A percentile compares a stretch with the other conserved stretches of the same genome.
phyloP scores from a whole-genome alignment of 2,888 invertebrate species.

The Phorcus lineatus region DNA sequence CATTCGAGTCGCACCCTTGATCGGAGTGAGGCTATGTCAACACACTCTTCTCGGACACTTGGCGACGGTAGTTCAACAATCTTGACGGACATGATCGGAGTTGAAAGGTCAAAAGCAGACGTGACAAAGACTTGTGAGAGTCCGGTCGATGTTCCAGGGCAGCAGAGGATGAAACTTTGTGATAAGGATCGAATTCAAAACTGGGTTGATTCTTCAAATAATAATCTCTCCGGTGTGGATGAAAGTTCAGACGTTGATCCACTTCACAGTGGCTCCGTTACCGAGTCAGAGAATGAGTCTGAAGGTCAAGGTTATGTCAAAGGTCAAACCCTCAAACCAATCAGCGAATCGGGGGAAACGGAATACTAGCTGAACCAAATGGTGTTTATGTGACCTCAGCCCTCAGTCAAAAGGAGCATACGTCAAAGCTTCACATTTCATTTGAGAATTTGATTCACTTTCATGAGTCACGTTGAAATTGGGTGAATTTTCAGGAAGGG shows the following conservation, averaged over 20 bases:
- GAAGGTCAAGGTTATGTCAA: conserved; percentile 4
- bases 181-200: conserved; percentile 68
- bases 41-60: conserved; percentile 66
- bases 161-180: conserved; percentile 21
- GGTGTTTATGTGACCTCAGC: too few species aligned
- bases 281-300: conserved; percentile 6
- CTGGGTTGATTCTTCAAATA: conserved; percentile 71
- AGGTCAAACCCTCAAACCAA: not conserved
- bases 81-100: conserved; percentile 33
- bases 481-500: too few species aligned
- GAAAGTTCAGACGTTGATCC: not conserved
- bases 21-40: conserved; percentile 61
- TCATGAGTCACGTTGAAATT: too few species aligned
- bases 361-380: not conserved
- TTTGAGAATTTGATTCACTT: too few species aligned
- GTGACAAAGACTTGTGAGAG: conserved; percentile 2
- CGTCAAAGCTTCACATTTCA: too few species aligned
- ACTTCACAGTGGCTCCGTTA: not conserved
- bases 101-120: not conserved
- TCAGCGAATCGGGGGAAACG: not conserved
- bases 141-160: not conserved
- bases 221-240: conserved; percentile 43
- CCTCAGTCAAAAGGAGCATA: too few species aligned
- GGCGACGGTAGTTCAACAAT: conserved; percentile 58
- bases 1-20: conserved; percentile 68